Base-by-base conservation (phyloP, 2,888 invertebrate genomes). In the Lumbricus terrestris region DNA sequence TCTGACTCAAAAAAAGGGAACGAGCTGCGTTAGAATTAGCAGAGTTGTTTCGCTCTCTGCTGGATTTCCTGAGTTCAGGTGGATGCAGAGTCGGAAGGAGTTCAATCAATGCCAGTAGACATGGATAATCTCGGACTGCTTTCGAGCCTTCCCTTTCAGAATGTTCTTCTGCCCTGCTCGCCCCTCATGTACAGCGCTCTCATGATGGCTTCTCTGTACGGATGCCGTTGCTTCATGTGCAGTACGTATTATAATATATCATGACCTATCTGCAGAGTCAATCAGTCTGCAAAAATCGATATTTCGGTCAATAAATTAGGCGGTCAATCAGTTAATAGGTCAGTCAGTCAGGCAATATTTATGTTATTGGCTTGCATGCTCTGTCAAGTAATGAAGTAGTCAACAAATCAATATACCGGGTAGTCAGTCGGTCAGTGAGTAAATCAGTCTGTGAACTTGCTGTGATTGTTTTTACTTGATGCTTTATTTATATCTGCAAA, bases 181-280 rank as follows among this genome's bases (percentile, higher is more conserved):
- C 88, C 88, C 33, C 33, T 42, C 6, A 88, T 88, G 40, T 88
- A 88, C 42, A 88, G 88, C 88, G 88, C 88, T 33, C 88, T 88
- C 35, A 40, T 88, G 88, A 40, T 88, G 88, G 88, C 88, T 3
- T 88, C 88, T 38, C 15, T 88, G 42, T 47, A 88, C 33, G 88
- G 88, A 37, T 88, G 88, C 40, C 88, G 42, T 8, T 88, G 88
- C 18, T 47, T 47, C 47, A 40, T 88, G 88, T 88, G 88, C 42
- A 88, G 88, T 88, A 88, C 20, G 88, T 88, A 88, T 42, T 15
- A 40, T 11, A n/a, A n/a, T n/a, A n/a, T n/a, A n/a, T n/a, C n/a
- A n/a, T n/a, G n/a, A n/a, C n/a, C n/a, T n/a, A n/a, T n/a, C n/a
- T n/a, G n/a, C n/a, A n/a, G n/a, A 6, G 20, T 15, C 29, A 37